phyloP scores from a whole-genome alignment of 2,113 vertebrate genomes.

The Bubalus kerabau region DNA sequence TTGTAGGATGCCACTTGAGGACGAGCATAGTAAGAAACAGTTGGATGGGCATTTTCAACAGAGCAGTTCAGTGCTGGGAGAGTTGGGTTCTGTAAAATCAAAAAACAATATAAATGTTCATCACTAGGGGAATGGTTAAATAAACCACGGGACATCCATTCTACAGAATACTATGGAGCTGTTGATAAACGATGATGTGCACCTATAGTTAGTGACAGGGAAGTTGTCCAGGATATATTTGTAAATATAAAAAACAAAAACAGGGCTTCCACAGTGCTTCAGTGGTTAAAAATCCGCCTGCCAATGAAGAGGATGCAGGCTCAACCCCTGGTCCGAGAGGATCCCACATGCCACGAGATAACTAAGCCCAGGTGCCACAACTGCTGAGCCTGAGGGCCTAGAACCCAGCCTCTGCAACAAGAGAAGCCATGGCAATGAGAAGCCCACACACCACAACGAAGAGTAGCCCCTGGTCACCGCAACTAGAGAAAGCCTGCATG shows the following conservation, averaged over 20 bases:
- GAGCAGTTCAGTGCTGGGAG: constrained; percentile 88
- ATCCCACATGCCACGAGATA: not conserved
- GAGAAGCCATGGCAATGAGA: not conserved
- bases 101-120: not conserved
- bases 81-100: constrained; percentile 84
- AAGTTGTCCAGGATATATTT: not conserved
- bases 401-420: not conserved
- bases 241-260: not conserved
- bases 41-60: constrained; percentile 87
- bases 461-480: not conserved
- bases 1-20: constrained; percentile 86
- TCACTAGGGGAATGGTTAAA: not conserved
- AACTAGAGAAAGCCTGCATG: not conserved
- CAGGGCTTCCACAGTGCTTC: not conserved
- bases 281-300: not conserved
- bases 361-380: not conserved
- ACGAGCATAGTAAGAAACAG: constrained; percentile 84
- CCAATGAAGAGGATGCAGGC: not conserved
- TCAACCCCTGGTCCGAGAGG: not conserved
- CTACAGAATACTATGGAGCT: not conserved
- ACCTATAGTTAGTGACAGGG: not conserved
- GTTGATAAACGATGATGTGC: not conserved
- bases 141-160: not conserved
- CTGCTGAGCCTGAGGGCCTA: not conserved
- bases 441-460: not conserved